These are phyloP conservation scores for Bombylius major DNA, from an alignment of 2,888 invertebrate species.

Conservation along the genomic window DNA sequence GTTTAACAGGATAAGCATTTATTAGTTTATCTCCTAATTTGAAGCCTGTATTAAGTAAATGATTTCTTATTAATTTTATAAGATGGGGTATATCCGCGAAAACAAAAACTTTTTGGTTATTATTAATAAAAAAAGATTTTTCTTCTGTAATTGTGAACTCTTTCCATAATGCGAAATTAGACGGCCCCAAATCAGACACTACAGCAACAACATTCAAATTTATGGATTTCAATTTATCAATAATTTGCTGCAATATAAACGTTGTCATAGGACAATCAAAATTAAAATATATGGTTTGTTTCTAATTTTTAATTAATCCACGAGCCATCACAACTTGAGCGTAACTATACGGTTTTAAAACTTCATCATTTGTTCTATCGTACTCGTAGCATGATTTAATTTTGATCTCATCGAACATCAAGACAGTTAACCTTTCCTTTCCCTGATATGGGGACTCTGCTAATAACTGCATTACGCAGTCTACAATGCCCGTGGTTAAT, in stretches of 20 bases:
- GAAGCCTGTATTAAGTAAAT: constrained; percentile 12
- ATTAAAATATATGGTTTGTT: constrained; percentile 9
- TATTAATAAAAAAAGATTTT: neutral
- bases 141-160: neutral
- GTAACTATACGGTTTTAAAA: constrained; percentile 1
- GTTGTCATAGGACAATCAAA: constrained; percentile 3
- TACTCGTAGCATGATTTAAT: constrained; percentile 4
- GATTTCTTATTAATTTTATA: constrained; percentile 12
- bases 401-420: constrained; percentile 10
- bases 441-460: too few relatives aligned
- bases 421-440: neutral
- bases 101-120: neutral
- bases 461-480: too few relatives aligned
- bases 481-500: too few relatives aligned
- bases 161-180: neutral
- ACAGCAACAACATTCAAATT: neutral
- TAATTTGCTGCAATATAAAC: neutral
- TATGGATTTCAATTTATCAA: neutral
- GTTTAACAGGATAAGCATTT: neutral
- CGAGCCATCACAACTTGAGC: constrained; percentile 9
- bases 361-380: neutral
- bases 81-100: constrained; percentile 10
- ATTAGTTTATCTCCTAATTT: constrained; percentile 1
- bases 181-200: neutral
- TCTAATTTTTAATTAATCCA: constrained; percentile 8